Evolutionary conservation across 2,113 vertebrate species (phyloP), one percentile per base, ranked within the genome.

Genomic region (Tursiops truncatus): DNA sequence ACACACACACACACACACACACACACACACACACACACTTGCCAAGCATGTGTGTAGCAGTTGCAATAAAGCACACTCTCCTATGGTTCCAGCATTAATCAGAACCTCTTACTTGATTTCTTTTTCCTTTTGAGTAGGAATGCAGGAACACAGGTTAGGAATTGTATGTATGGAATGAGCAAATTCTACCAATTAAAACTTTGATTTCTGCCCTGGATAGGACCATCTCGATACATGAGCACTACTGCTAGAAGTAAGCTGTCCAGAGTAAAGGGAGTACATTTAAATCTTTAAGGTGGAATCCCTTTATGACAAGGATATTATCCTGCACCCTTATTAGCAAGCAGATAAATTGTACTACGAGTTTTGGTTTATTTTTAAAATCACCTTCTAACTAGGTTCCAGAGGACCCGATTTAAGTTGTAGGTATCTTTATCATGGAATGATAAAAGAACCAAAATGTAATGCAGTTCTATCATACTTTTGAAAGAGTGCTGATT

Each of bases 321-420:
- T 47, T 76, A 91, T 71, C 63, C 31, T 70, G 58, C 3, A 56
- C 15, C 21, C 36, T 63, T 90, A 67, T 44, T 65, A 58, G 33
- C 70, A 26, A 73, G 56, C 74, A 79, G 41, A 79, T 87, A 70
- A 74, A 90, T 6, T 73, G 9, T 60, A 92, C 31, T 44, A 80
- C 68, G 67, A 67, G 14, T 95, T 89, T 89, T 26, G n/a, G 44
- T 13, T 96, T 73, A 82, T 93, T 93, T 95, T 89, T 62, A 79
- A 84, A 94, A 85, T 74, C 36, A 63, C 41, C 53, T 68, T 93
- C 36, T 58, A 65, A 77, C 60, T 77, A 88, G 67, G 38, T 73
- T 74, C 60, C 62, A 93, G 33, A 60, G 26, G n/a, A 47, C 26
- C 8, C 18, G 21, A 82, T 92, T 92, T 44, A 92, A 96, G 65